Percentiles rank a stretch among this genome's conserved stretches.
Conservation (phyloP, 2,797 vertebrate species). For the Cichlasoma orientale region DNA sequence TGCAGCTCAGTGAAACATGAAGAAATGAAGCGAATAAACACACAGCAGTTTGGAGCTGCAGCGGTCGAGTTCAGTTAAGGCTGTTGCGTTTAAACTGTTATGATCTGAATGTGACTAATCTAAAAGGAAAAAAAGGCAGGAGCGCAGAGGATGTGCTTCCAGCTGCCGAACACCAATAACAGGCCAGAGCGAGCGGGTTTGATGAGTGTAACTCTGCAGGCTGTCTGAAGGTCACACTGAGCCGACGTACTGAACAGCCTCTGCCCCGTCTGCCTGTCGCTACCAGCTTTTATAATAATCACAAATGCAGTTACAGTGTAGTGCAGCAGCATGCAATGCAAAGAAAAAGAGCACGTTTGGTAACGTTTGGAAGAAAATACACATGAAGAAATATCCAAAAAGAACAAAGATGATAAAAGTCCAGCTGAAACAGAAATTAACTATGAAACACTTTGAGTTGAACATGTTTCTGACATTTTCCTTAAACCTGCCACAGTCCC, state of each 20-base stretch:
- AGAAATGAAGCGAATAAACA: too few species aligned
- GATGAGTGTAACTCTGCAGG: neutral
- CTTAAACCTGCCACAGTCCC: too few species aligned
- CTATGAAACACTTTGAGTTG: too few species aligned
- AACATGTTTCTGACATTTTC: too few species aligned
- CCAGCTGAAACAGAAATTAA: too few species aligned
- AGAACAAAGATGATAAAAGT: neutral
- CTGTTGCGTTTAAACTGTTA: neutral
- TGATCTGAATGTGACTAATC: neutral
- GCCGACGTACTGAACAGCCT: neutral
- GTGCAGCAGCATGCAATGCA: neutral
- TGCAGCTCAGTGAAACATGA: too few species aligned
- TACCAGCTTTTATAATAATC: neutral
- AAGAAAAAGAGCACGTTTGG: neutral
- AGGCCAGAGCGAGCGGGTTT: neutral
- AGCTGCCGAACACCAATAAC: neutral
- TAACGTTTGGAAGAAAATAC: neutral
- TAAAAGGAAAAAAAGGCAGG: neutral
- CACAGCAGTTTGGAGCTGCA: fast-evolving
- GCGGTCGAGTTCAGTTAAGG: fast-evolving
- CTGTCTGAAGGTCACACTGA: neutral
- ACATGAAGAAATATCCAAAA: neutral
- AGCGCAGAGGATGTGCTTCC: neutral
- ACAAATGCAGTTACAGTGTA: neutral
- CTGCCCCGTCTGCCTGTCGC: neutral